These are phyloP conservation scores for Acanthurus leucopareius DNA, from an alignment of 2,797 vertebrate species.

Conservation along the genomic window DNA sequence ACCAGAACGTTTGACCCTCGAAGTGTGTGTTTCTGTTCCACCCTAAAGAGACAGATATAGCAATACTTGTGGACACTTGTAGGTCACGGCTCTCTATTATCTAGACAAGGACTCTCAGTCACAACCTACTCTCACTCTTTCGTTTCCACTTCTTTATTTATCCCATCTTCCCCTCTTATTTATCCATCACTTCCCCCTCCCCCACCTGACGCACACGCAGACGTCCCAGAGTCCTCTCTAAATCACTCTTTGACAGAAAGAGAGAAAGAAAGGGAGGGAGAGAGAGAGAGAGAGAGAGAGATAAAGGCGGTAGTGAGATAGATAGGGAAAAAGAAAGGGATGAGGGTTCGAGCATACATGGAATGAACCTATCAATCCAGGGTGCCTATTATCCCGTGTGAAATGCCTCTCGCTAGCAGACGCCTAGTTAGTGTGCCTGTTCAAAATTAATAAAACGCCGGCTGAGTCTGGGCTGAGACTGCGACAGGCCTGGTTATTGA, in stretches of 20 bases:
- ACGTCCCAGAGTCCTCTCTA: conserved; percentile 75
- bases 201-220: conserved; percentile 61
- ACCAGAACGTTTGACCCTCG: conserved; percentile 1
- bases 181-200: conserved; percentile 71
- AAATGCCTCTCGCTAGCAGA: conserved; percentile 85
- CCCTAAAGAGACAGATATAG: conserved; percentile 35
- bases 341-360: conserved; percentile 83
- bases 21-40: conserved; percentile 37
- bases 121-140: conserved; percentile 60
- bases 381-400: conserved; percentile 86
- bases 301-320: conserved; percentile 74
- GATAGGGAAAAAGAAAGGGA: conserved; percentile 78
- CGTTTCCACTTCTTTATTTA: conserved; percentile 67
- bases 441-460: conserved; percentile 89
- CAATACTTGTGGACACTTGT: conserved; percentile 28
- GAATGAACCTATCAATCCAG: conserved; percentile 90
- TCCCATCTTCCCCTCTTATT: conserved; percentile 67
- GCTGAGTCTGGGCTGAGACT: conserved; percentile 78
- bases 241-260: conserved; percentile 85
- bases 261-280: conserved; percentile 75
- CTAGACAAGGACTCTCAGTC: conserved; percentile 63
- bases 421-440: conserved; percentile 89
- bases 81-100: conserved; percentile 62
- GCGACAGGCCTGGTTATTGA: conserved; percentile 87
- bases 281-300: conserved; percentile 70